Evolutionary conservation across 30 jellyfish, hydroid and myxozoan species (phyloP).

Genomic region (Pseudorhiza aurosa): DNA sequence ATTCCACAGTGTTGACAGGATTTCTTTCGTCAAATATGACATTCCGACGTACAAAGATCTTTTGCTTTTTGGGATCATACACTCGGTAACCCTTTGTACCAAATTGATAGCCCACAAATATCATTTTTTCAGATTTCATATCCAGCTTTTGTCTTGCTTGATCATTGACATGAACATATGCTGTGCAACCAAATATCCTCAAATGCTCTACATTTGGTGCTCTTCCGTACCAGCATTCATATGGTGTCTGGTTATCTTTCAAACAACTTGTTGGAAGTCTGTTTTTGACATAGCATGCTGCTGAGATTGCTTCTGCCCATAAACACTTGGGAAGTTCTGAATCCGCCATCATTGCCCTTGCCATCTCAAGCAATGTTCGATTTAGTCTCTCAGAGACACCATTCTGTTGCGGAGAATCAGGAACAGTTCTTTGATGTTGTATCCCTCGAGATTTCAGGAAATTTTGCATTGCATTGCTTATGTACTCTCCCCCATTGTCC

Average conservation of each 20-base stretch:
- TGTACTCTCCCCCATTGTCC: neutral
- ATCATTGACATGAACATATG: neutral
- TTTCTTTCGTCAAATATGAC: no score
- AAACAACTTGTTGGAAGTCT: neutral
- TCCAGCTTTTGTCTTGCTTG: neutral
- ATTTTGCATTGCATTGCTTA: neutral
- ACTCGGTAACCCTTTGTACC: neutral
- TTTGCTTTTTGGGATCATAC: neutral
- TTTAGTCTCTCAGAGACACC: neutral
- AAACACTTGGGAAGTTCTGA: neutral
- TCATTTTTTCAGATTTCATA: neutral
- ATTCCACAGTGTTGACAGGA: no score
- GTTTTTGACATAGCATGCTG: neutral
- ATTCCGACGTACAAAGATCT: no score
- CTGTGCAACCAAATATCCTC: slow-evolving; percentile 2
- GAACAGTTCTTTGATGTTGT: neutral
- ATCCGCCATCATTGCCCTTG: neutral
- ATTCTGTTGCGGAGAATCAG: neutral
- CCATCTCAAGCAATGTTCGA: neutral
- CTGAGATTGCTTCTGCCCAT: neutral
- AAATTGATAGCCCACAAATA: neutral
- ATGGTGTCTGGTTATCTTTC: neutral
- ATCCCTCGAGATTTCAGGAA: neutral
- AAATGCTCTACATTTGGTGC: neutral
- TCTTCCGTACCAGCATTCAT: neutral